Conservation (phyloP, 2,113 vertebrate species). For the Sisor rabdophorus region DNA sequence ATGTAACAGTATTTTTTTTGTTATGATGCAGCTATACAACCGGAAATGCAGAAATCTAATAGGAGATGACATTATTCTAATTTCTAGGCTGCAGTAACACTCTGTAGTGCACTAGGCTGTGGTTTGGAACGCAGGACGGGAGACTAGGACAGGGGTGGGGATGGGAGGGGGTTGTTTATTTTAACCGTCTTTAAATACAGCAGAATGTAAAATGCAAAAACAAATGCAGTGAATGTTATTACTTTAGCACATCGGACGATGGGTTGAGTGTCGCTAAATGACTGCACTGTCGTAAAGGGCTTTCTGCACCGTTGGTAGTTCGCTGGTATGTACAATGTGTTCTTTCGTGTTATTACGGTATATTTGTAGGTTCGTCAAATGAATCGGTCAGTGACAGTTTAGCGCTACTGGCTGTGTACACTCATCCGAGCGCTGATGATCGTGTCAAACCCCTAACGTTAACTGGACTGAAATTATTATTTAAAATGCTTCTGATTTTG, state of each 20-base stretch:
- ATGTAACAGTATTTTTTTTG: no score
- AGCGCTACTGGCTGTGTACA: background rate
- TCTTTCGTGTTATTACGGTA: background rate
- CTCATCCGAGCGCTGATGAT: background rate
- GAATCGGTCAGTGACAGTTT: background rate
- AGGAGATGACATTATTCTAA: no score
- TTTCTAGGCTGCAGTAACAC: background rate
- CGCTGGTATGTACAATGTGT: background rate
- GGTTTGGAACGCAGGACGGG: background rate
- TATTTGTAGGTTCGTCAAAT: background rate
- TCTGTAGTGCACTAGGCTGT: background rate
- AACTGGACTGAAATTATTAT: no score
- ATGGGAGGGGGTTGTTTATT: slow-evolving; percentile 45
- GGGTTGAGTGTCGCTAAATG: slow-evolving; percentile 13
- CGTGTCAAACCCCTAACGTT: background rate
- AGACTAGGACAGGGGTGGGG: background rate
- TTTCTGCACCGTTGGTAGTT: slow-evolving; percentile 39
- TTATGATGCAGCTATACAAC: no score
- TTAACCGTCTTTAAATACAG: slow-evolving; percentile 53
- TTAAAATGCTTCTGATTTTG: no score
- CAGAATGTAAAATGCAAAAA: background rate
- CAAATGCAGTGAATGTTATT: background rate
- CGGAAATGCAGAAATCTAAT: no score
- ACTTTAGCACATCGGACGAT: slow-evolving; percentile 11
- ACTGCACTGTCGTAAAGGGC: slow-evolving; percentile 11